Evolutionary conservation across 2,888 invertebrate species (phyloP).

Genomic region (Drosophila setosimentum): DNA sequence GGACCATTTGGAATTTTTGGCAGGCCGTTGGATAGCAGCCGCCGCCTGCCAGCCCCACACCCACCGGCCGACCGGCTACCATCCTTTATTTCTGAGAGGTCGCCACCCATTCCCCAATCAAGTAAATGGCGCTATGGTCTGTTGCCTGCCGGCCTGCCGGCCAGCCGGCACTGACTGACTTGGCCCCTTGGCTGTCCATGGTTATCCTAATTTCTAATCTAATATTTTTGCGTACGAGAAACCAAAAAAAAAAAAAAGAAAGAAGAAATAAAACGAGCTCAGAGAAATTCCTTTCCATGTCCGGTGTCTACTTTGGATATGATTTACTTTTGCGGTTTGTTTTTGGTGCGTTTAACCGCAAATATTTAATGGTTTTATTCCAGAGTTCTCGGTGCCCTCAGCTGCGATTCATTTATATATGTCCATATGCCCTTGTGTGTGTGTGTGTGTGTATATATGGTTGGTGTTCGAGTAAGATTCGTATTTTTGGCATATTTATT

Average conservation of each 20-base stretch:
- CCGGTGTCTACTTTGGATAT: constrained; percentile 69
- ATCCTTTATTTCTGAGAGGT: constrained; percentile 4
- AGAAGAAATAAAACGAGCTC: constrained; percentile 32
- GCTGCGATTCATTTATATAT: constrained; percentile 75
- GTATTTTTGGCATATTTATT: constrained; percentile 76
- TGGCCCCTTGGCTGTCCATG: constrained; percentile 43
- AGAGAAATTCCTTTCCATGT: constrained; percentile 65
- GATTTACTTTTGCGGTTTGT: constrained; percentile 78
- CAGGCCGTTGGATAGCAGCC: constrained; percentile 54
- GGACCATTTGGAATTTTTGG: constrained; percentile 75
- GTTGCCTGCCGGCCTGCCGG: constrained; percentile 58
- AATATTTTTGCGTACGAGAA: constrained; percentile 73
- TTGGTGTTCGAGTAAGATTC: constrained; percentile 21
- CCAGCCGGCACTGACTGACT: constrained; percentile 17
- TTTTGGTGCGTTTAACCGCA: constrained; percentile 80
- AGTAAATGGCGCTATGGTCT: constrained; percentile 71
- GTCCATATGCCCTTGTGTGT: constrained; percentile 29
- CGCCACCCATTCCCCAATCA: constrained; percentile 42
- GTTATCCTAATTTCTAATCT: constrained; percentile 80
- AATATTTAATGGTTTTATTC: constrained; percentile 81
- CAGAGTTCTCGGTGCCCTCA: constrained; percentile 47
- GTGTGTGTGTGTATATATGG: constrained; percentile 16
- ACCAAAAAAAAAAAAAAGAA: not conserved
- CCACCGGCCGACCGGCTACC: not conserved
- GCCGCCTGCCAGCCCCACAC: not conserved